Evolutionary conservation across 2,888 invertebrate genomes (phyloP).

Genomic region (Drosophila nr. perissopoda): DNA sequence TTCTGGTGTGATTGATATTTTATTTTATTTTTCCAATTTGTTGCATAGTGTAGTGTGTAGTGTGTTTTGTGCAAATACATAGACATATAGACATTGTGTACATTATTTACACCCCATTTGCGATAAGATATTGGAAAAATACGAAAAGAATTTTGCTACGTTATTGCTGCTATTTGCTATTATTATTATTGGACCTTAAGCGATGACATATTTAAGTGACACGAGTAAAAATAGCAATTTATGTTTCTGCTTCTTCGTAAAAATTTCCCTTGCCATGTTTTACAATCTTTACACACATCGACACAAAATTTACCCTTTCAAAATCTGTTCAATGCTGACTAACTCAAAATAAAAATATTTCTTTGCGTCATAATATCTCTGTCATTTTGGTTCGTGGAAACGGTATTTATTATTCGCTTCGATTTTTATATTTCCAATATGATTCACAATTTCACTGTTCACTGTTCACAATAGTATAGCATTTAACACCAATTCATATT

Average conservation of each 20-base stretch:
- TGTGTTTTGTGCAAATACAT: neutral
- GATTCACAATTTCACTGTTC: slow-evolving; percentile 38
- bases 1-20: slow-evolving; percentile 17
- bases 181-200: slow-evolving; percentile 18
- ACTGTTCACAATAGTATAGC: slow-evolving; percentile 27
- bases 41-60: slow-evolving; percentile 13
- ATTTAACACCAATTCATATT: slow-evolving; percentile 23
- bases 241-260: neutral
- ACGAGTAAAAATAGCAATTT: neutral
- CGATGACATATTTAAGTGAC: neutral
- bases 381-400: slow-evolving; percentile 35
- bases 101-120: slow-evolving; percentile 23
- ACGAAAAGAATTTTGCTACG: slow-evolving; percentile 14
- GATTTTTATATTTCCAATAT: slow-evolving; percentile 40
- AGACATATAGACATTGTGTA: neutral
- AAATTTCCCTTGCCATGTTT: neutral
- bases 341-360: slow-evolving; percentile 21
- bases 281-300: neutral
- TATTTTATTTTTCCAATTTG: slow-evolving; percentile 23
- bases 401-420: slow-evolving; percentile 23
- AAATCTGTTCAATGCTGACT: slow-evolving; percentile 30
- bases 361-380: slow-evolving; percentile 50
- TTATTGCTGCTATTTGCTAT: slow-evolving; percentile 3
- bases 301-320: slow-evolving; percentile 1
- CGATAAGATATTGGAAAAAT: slow-evolving; percentile 40